Evolutionary conservation across 2,113 vertebrate genomes (phyloP), one percentile per base, ranked within the genome.

Genomic region (Eublepharis macularius): DNA sequence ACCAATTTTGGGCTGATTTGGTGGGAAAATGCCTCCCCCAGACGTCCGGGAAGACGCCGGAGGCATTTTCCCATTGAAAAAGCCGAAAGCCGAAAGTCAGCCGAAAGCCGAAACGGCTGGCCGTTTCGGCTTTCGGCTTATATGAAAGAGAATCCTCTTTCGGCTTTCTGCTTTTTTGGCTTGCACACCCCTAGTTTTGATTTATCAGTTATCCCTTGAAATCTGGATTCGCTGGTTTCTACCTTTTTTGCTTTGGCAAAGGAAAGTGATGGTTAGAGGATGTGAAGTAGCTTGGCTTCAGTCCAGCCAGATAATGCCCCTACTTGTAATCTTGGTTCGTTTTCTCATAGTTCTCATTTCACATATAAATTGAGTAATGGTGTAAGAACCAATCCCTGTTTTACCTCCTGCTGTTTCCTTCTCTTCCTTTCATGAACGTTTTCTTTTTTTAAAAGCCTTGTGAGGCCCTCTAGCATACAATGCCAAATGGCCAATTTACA

Each of bases 401-500:
- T 32, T 76, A 49, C 39, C 85, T 84, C 69, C 54, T 47, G 66
- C 34, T 81, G 76, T 83, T 92, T 86, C 8, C 19, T 90, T 91
- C 82, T 65, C 26, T 3, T 78, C 45, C 9, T 0, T 24, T 63
- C 83, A 57, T 57, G 54, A 57, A 51, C 10, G 10, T 51, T 86
- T 77, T n/a, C n/a, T n/a, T 32, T 90, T 76, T 85, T 24, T 24
- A 6, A 16, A 57, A 77, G 76, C 24, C 6, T 69, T 65, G 70
- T 74, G 83, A 93, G 57, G 41, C 41, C 72, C 86, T 81, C 81
- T 84, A 86, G 74, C 51, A 29, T 60, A 49, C 19, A 41, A 2
- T 45, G 78, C 68, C 36, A 76, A 90, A 80, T 69, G 83, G 82
- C 74, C 68, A 90, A 8, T 92, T 91, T 92, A 85, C 76, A 87